Percentiles rank a stretch among this genome's conserved stretches.
These are phyloP conservation scores for Amblyjoppa fuscipennis DNA, from an alignment of 2,888 invertebrate species.

Conservation along the genomic window DNA sequence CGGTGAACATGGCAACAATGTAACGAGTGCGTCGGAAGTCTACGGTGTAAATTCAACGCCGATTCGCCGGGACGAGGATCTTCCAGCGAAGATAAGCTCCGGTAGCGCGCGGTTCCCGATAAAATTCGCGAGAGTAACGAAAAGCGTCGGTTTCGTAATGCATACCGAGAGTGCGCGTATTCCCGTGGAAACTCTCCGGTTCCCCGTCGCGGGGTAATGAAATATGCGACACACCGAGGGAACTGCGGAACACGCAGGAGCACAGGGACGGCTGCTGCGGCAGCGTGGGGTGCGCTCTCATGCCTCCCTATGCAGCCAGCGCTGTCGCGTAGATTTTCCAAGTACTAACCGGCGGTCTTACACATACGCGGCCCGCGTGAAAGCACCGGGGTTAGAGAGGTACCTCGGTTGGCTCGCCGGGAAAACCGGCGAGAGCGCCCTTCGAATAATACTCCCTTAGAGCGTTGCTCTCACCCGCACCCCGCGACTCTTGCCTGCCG, in stretches of 20 bases:
- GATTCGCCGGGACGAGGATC: neutral
- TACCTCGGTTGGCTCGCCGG: slow-evolving; percentile 16
- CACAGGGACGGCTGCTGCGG: slow-evolving; percentile 38
- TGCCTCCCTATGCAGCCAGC: slow-evolving; percentile 37
- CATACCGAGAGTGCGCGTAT: slow-evolving; percentile 59
- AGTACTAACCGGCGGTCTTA: slow-evolving; percentile 38
- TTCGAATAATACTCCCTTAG: slow-evolving; percentile 77
- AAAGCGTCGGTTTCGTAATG: slow-evolving; percentile 44
- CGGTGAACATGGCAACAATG: neutral
- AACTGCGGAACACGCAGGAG: slow-evolving; percentile 40
- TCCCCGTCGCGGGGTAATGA: slow-evolving; percentile 58
- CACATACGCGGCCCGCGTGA: slow-evolving; percentile 17
- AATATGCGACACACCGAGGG: slow-evolving; percentile 60
- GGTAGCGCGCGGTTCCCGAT: neutral
- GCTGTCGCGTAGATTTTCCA: slow-evolving; percentile 56
- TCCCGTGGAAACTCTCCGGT: slow-evolving; percentile 26
- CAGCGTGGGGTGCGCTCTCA: slow-evolving; percentile 29
- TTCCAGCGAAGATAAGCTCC: neutral
- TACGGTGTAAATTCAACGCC: neutral
- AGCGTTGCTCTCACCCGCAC: slow-evolving; percentile 57
- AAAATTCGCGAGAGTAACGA: slow-evolving; percentile 36
- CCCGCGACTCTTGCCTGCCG: slow-evolving; percentile 19
- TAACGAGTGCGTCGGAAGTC: neutral
- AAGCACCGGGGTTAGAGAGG: slow-evolving; percentile 27
- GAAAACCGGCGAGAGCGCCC: slow-evolving; percentile 57